phyloP scores from a whole-genome alignment of 2,888 invertebrate species.

The Vesta saturnalis region DNA sequence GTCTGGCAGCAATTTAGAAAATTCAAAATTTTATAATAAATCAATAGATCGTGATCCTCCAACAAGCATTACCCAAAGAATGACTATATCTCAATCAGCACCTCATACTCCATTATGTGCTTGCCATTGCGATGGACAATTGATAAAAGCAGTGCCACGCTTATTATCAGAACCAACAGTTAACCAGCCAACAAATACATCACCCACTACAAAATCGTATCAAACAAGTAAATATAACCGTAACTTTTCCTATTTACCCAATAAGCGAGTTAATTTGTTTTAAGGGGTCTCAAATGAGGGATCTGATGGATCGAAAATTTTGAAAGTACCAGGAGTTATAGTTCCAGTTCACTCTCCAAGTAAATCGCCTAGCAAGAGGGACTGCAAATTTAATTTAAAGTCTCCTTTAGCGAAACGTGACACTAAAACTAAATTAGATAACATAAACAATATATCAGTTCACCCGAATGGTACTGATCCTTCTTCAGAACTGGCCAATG shows the following conservation, averaged over 20 bases:
- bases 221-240: conserved; percentile 43
- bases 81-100: conserved; percentile 60
- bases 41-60: conserved; percentile 56
- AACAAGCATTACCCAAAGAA: conserved; percentile 51
- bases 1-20: conserved; percentile 57
- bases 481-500: conserved; percentile 18
- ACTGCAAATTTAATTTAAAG: conserved; percentile 56
- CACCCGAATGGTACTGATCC: conserved; percentile 18
- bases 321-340: conserved; percentile 36
- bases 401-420: conserved; percentile 57
- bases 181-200: conserved; percentile 47
- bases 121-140: conserved; percentile 52
- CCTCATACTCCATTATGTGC: conserved; percentile 61
- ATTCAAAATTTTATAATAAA: conserved; percentile 53
- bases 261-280: conserved; percentile 41
- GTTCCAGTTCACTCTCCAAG: conserved; percentile 55
- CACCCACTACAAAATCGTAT: conserved; percentile 49
- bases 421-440: conserved; percentile 38
- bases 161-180: conserved; percentile 58
- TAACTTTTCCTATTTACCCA: conserved; percentile 45
- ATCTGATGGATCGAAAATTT: conserved; percentile 22
- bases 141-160: conserved; percentile 56
- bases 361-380: conserved; percentile 53
- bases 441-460: conserved; percentile 6
- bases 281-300: conserved; percentile 40